Evolutionary conservation across 2,113 vertebrate genomes (phyloP), one percentile per base, ranked within the genome.

Genomic region (Blennius ocellaris): DNA sequence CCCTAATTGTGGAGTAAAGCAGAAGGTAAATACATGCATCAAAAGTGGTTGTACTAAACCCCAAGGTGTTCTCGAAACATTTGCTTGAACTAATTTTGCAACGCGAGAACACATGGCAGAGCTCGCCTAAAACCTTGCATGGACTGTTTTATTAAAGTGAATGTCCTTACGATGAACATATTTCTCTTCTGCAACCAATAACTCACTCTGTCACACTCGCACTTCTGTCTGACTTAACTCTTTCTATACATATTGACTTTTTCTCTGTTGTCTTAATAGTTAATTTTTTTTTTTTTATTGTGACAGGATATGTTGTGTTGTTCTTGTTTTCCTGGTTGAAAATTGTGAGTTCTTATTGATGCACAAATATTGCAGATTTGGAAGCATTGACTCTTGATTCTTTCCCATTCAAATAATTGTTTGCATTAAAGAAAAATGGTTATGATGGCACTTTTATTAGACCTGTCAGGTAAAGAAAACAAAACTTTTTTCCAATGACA

Each of bases 1-100:
- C 89, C 69, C 73, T 76, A 78, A 87, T 90, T 66, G n/a, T 49
- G 73, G 90, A 92, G 6, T 93, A 92, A 82, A 40, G 16, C 54
- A 48, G 37, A 88, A 92, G 90, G 91, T 93, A 92, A 90, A 81
- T 41, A 10, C 15, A 38, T 51, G 47, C 14, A 3, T 43, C 0
- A 52, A 53, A 63, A 54, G 5, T 4, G 3, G 3, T 47, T 39
- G 17, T 7, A 48, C 63, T 37, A 39, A 72, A 73, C 7, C 54
- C 9, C 43, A 37, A 41, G 39, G 6, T 43, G 41, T 48, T 62
- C 6, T 51, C 11, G 4, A 56, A 77, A 75, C 14, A 1, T 44
- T 11, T 11, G 17, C 10, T 56, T n/a, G 7, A 54, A 62, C 67
- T 62, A 38, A 72, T 47, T 56, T 21, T 78, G 7, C 53, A 15